These are phyloP conservation scores for Myripristis murdjan DNA, from an alignment of 2,797 vertebrate genomes.

Conservation along the genomic window DNA sequence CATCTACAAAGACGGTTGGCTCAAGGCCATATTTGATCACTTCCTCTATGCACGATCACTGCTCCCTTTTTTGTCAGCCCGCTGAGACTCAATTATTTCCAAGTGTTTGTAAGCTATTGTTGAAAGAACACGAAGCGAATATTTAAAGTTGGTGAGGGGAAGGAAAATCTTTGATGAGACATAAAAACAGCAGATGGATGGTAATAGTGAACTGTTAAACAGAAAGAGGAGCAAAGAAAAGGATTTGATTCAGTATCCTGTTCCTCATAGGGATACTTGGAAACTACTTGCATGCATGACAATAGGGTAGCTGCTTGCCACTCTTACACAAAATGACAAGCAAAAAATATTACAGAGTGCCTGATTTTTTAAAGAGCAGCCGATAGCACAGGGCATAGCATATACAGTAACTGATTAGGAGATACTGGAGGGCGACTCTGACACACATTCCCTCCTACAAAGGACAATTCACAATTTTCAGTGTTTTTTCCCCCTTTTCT, in stretches of 20 bases:
- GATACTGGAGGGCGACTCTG: conserved; percentile 20
- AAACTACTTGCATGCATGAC: conserved; percentile 53
- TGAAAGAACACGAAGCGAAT: conserved; percentile 81
- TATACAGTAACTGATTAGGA: conserved; percentile 40
- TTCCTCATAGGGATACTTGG: conserved; percentile 49
- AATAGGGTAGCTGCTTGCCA: conserved; percentile 34
- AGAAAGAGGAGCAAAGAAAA: conserved; percentile 39
- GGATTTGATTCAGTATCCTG: conserved; percentile 47
- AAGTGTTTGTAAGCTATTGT: conserved; percentile 86
- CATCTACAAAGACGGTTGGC: conserved; percentile 86
- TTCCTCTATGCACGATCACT: conserved; percentile 74
- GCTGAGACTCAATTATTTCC: conserved; percentile 87
- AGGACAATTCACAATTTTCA: conserved; percentile 17
- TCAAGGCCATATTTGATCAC: conserved; percentile 88
- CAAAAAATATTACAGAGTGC: conserved; percentile 53
- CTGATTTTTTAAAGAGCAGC: conserved; percentile 48
- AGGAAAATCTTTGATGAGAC: conserved; percentile 79
- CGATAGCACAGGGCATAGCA: conserved; percentile 42
- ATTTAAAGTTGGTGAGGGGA: conserved; percentile 76
- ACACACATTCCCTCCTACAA: conserved; percentile 16
- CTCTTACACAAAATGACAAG: conserved; percentile 49
- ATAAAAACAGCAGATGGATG: conserved; percentile 79
- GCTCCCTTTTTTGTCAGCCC: conserved; percentile 75
- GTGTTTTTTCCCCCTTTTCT: neutral
- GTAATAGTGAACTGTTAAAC: conserved; percentile 72